These are phyloP conservation scores for Odontamblyopus rebecca DNA, from an alignment of 2,797 vertebrate genomes.

Conservation along the genomic window DNA sequence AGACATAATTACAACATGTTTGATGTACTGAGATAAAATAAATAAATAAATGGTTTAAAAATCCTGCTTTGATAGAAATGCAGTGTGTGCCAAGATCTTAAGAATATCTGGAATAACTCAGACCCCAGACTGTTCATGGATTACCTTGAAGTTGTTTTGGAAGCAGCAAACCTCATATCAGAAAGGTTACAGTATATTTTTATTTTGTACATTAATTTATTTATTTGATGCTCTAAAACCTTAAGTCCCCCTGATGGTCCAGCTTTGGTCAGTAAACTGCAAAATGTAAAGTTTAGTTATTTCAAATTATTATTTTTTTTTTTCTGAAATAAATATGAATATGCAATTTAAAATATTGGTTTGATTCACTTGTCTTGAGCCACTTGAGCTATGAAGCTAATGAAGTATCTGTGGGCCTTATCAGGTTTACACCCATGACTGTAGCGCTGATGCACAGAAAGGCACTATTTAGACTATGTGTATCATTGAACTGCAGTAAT, in stretches of 20 bases:
- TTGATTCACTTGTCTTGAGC: not conserved
- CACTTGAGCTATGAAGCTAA: too few species aligned
- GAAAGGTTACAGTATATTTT: not conserved
- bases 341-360: not conserved
- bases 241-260: not conserved
- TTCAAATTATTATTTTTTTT: too few species aligned
- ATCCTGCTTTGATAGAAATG: not conserved
- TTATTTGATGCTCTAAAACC: not conserved
- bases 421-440: too few species aligned
- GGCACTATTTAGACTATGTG: too few species aligned
- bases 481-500: too few species aligned
- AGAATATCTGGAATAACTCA: conserved; percentile 3
- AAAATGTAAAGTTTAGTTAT: not conserved
- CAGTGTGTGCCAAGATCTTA: conserved; percentile 1
- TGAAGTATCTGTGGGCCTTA: too few species aligned
- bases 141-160: not conserved
- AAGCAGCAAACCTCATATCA: not conserved
- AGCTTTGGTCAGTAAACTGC: not conserved
- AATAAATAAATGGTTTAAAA: not conserved
- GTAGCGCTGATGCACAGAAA: too few species aligned
- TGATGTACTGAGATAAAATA: not conserved
- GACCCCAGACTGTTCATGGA: not conserved
- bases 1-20: not conserved
- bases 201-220: too few species aligned
- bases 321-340: too few species aligned